Conservation (phyloP, 2,113 vertebrate genomes). For the Aphyosemion australe region DNA sequence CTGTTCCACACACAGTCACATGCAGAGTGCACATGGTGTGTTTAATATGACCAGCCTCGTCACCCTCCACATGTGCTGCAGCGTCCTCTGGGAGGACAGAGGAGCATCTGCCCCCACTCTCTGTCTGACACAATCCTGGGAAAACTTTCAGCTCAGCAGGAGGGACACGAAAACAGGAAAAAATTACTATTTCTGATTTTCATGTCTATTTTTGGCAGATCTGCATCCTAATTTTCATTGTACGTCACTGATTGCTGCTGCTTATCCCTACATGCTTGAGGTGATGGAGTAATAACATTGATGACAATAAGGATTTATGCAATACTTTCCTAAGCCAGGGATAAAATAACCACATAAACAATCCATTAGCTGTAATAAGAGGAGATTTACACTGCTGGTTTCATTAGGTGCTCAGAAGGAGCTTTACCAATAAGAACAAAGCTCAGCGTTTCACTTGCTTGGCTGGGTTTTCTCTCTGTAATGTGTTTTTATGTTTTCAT, state of each 20-base stretch:
- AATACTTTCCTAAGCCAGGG: constrained; percentile 9
- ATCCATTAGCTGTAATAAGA: constrained; percentile 56
- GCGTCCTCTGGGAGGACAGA: constrained; percentile 74
- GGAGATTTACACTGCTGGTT: constrained; percentile 35
- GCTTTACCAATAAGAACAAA: constrained; percentile 23
- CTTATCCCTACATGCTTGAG: constrained; percentile 31
- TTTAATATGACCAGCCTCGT: constrained; percentile 78
- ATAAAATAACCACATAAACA: constrained; percentile 48
- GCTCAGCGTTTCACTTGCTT: constrained; percentile 39
- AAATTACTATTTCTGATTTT: constrained; percentile 21
- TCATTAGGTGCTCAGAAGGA: constrained; percentile 48
- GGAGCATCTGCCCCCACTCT: constrained; percentile 74
- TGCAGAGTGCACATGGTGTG: constrained; percentile 78
- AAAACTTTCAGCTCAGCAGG: constrained; percentile 60
- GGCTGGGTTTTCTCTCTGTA: constrained; percentile 25
- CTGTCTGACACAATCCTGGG: constrained; percentile 68
- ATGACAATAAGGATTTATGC: constrained; percentile 37
- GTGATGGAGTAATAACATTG: constrained; percentile 35
- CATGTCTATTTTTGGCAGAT: constrained; percentile 29
- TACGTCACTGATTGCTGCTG: constrained; percentile 12
- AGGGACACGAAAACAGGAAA: constrained; percentile 25
- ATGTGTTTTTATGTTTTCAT: constrained; percentile 17
- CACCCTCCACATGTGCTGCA: constrained; percentile 70
- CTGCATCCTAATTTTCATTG: constrained; percentile 12
- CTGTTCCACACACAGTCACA: constrained; percentile 49